Base-by-base conservation (phyloP, 2,888 invertebrate species). In the Papilio protenor region DNA sequence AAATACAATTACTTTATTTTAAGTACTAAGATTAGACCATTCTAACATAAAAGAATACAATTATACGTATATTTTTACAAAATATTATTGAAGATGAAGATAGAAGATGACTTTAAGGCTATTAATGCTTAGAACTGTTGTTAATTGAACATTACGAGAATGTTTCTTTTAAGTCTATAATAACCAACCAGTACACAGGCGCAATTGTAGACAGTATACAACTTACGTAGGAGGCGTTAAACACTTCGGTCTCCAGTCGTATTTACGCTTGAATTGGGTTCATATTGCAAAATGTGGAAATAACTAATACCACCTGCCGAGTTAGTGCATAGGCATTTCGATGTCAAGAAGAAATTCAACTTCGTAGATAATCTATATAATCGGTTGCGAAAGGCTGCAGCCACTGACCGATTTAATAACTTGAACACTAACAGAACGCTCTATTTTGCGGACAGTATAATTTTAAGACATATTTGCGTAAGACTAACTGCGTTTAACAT, bases 401-500 rank as follows among this genome's bases (percentile, higher is more conserved):
- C 80, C 77, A 82, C 79, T 79, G 81, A 81, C 83, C 83, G 82
- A 84, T 87, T 87, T 83, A 84, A 81, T 85, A 84, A 84, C 84
- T 83, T 85, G 84, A 85, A 85, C 82, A 82, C 79, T 85, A 82
- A 81, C 82, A 79, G 82, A 82, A 79, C 81, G 84, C 81, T 82
- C 83, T 80, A 83, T 81, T 83, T 84, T 82, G 79, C 80, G 73
- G 81, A 80, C 82, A 81, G 82, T 80, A 75, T 81, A 83, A 84
- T 82, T 85, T 84, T 81, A 82, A 84, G 80, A 81, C 82, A 82
- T 79, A 86, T 86, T 87, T 84, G 85, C 84, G 84, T 82, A 85
- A 87, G 81, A 80, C 79, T 80, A 80, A 80, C 76, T 83, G 82
- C 81, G 71, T 78, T 75, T 52, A 61, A 33, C 52, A 71, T 71